Evolutionary conservation across 2,113 vertebrate genomes (phyloP), one percentile per base, ranked within the genome.

Genomic region (Etheostoma spectabile): DNA sequence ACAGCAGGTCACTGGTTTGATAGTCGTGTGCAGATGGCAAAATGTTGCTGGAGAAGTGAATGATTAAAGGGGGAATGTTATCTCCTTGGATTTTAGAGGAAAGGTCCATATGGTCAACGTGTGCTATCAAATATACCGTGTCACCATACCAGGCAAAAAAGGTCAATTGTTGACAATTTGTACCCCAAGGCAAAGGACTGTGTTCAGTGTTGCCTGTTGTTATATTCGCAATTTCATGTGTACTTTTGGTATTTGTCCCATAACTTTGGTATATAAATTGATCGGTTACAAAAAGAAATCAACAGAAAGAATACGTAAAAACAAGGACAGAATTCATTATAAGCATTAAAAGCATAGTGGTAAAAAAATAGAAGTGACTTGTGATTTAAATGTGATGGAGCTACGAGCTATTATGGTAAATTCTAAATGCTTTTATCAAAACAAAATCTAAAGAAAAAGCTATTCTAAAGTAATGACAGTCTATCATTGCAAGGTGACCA

Each of bases 241-340:
- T 19, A 45, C n/a, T 42, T 63, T 11, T 14, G 8, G 24, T 3
- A 52, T 62, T 53, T 64, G 11, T 75, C 30, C 6, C n/a, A 14
- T 55, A 6, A 48, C 35, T 66, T 59, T 7, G n/a, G 16, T 6
- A 65, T 11, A 42, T n/a, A 42, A 65, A 76, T 61, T 65, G 35
- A 16, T 48, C n/a, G n/a, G n/a, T 2, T 3, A 60, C 19, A 49
- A 22, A 77, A 38, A 24, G 33, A 1, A 38, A 4, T 11, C 2
- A 42, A 42, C 8, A 42, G 0, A 11, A 6, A 61, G 22, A 57
- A 68, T 33, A 42, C 42, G 59, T 64, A 21, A 46, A 55, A 78
- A 74, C 46, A 61, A 71, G 53, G 66, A 30, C 77, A 76, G 6
- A 14, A 24, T 52, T 52, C 42, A 60, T 77, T n/a, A n/a, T n/a